Base-by-base conservation (phyloP, 1,140 invertebrate species). In the Eriosoma lanigerum region DNA sequence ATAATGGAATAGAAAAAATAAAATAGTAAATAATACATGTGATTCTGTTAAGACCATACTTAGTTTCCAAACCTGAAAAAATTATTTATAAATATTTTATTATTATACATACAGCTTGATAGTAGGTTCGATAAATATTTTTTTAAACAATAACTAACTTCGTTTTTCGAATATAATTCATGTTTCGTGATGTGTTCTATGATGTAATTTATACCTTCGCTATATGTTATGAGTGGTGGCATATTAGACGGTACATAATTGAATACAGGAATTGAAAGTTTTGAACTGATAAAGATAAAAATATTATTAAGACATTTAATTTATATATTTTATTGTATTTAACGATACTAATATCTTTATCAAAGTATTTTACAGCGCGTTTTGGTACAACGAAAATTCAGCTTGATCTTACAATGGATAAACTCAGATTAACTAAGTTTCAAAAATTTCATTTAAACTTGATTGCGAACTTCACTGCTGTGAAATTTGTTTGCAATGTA, bases 191-290 rank as follows among this genome's bases (percentile, higher is more conserved):
- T 5, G 6, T 1, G 0, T 1, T 60, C 15, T 9, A 76, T 0
- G 10, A 76, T 19, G n/a, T 26, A n/a, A 0, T 76, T n/a, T 12
- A 46, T 1, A 26, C n/a, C 0, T 4, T 60, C 5, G 0, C n/a
- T 21, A 1, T 46, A 76, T 12, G 56, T 58, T 4, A 60, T 26
- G 8, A 1, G n/a, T 66, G 89, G 52, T 60, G n/a, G n/a, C 15
- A 26, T 60, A 19, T 60, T 24, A 26, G 26, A 46, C 5, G 56
- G 29, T 12, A 76, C 73, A n/a, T 46, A 26, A 58, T 56, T 76
- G 38, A 76, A 76, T 19, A 76, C 56, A 21, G 73, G 54, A 26
- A 76, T 76, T 24, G 38, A 44, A 52, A 38, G 21, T 9, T 60
- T n/a, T 70, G 66, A 70, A 26, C 66, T 70, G 24, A 70, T 70